Conservation (phyloP, 1,140 invertebrate species). For the Whitmania pigra region DNA sequence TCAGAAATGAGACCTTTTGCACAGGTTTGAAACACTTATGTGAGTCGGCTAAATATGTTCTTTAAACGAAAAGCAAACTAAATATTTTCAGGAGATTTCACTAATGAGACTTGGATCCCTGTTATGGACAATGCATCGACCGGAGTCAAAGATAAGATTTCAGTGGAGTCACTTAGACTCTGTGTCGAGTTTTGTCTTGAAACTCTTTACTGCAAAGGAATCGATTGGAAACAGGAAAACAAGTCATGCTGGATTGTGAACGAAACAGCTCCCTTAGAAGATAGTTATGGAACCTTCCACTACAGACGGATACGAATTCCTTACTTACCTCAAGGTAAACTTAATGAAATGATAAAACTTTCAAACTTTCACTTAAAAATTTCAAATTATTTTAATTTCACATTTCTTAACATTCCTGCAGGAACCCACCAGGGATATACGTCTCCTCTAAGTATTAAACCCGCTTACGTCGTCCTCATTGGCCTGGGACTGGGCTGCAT, state of each 20-base stretch:
- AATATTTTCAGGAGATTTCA: background rate
- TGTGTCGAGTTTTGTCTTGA: background rate
- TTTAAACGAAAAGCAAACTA: background rate
- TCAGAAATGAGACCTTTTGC: background rate
- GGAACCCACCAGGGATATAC: no score
- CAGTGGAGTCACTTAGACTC: background rate
- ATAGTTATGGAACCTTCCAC: background rate
- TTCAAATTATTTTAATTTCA: no score
- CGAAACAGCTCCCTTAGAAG: background rate
- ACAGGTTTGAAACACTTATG: background rate
- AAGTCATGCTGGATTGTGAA: background rate
- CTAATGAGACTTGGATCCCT: background rate
- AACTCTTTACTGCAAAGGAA: background rate
- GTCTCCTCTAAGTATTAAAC: background rate
- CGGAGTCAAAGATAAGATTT: background rate
- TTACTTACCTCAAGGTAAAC: background rate
- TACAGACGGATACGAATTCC: background rate
- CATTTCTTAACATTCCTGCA: no score
- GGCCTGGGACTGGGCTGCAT: slow-evolving; percentile 9
- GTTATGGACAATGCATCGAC: background rate
- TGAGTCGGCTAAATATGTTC: background rate
- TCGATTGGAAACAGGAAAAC: background rate
- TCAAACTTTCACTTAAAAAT: no score
- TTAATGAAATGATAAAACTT: no score
- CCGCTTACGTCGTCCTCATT: slow-evolving; percentile 5